A percentile compares a stretch with the other conserved stretches of the same genome.
These are phyloP conservation scores for Amia ocellicauda DNA, from an alignment of 2,113 vertebrate genomes.

Conservation along the genomic window DNA sequence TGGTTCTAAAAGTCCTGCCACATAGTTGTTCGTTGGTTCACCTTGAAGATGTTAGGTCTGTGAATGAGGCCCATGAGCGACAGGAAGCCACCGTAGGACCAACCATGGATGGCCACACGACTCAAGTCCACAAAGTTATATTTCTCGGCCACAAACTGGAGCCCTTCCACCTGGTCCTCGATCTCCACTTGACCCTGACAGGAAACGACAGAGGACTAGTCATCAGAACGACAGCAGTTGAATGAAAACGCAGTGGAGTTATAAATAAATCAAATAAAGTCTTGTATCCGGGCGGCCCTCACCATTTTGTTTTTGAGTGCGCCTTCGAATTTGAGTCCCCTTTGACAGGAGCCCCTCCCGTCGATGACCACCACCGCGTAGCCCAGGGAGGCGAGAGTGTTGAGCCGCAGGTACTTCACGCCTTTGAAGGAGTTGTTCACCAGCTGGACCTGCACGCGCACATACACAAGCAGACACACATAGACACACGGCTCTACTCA, in stretches of 20 bases:
- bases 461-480: constrained; percentile 3
- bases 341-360: constrained; percentile 88
- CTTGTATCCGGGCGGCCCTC: no score
- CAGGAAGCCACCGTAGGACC: constrained; percentile 94
- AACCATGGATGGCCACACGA: constrained; percentile 92
- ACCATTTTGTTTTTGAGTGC: constrained; percentile 97
- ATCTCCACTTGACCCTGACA: constrained; percentile 92
- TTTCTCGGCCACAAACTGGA: constrained; percentile 90
- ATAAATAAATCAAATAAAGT: no score
- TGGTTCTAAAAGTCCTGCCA: no score
- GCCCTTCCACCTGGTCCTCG: constrained; percentile 94
- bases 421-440: constrained; percentile 98
- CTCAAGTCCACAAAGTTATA: constrained; percentile 91
- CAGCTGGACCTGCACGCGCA: constrained; percentile 78
- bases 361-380: constrained; percentile 95
- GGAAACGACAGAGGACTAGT: neutral
- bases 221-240: no score
- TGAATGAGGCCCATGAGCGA: constrained; percentile 97
- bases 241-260: no score
- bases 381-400: constrained; percentile 88
- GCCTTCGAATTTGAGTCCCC: constrained; percentile 91
- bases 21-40: no score
- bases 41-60: constrained; percentile 91
- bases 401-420: constrained; percentile 91
- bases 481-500: neutral